phyloP scores from a whole-genome alignment of 2,888 invertebrate species.

The Acanthosepion lycidas region DNA sequence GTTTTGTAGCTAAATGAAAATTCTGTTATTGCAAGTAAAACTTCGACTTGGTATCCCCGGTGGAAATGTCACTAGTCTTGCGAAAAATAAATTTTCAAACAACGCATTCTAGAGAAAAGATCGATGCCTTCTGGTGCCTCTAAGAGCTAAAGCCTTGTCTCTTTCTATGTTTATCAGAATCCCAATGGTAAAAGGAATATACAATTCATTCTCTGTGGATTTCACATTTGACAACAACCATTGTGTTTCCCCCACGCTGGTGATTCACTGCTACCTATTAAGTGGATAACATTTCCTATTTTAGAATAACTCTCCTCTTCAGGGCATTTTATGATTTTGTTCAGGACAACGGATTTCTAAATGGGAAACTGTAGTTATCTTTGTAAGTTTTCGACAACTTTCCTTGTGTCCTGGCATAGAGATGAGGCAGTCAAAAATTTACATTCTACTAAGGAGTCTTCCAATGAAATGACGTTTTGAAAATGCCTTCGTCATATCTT shows the following conservation, averaged over 20 bases:
- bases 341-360: background rate
- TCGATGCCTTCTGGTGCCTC: background rate
- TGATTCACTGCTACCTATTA: background rate
- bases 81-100: background rate
- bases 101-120: background rate
- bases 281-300: background rate
- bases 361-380: background rate
- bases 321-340: background rate
- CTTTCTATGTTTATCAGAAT: background rate
- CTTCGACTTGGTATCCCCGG: no score
- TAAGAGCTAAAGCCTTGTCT: background rate
- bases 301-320: background rate
- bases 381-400: background rate
- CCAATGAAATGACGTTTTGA: no score
- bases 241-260: background rate
- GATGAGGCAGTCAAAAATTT: no score
- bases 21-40: no score
- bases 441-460: no score
- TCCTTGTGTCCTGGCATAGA: no score
- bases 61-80: background rate
- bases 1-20: no score
- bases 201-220: background rate
- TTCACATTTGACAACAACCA: background rate
- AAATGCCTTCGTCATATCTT: no score
- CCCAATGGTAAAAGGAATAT: background rate